A percentile compares a stretch with the other conserved stretches of the same genome.
Evolutionary conservation across 2,113 vertebrate species (phyloP).

Genomic region (Triplophysa rosa): DNA sequence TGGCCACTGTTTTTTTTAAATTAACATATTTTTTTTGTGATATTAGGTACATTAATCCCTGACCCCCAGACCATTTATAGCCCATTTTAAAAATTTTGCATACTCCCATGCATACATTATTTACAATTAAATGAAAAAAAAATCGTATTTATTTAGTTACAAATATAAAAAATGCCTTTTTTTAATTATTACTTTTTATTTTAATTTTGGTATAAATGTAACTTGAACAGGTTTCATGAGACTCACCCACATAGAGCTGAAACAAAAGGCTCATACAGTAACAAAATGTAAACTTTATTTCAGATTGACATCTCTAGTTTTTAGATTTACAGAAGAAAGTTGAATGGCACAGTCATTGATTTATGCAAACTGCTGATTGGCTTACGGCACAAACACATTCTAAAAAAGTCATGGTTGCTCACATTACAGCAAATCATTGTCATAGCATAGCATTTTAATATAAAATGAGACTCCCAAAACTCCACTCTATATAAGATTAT

Average conservation of each 20-base stretch:
- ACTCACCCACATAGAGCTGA: background rate
- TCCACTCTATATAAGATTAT: constrained; percentile 60
- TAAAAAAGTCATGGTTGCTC: constrained; percentile 2
- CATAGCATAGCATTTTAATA: constrained; percentile 59
- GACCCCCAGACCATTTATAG: no score
- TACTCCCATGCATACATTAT: no score
- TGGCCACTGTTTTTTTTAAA: background rate
- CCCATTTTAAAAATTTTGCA: no score
- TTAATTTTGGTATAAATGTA: background rate
- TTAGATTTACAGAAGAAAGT: constrained; percentile 72
- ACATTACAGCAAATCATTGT: constrained; percentile 59
- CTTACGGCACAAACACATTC: constrained; percentile 57
- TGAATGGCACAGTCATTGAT: constrained; percentile 73
- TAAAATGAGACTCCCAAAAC: constrained; percentile 53
- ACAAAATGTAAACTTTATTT: constrained; percentile 83
- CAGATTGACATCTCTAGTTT: constrained; percentile 69
- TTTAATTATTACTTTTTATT: background rate
- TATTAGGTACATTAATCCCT: background rate
- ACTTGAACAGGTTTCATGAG: background rate
- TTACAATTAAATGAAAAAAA: no score
- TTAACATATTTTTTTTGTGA: background rate
- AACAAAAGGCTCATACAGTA: constrained; percentile 53
- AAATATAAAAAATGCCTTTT: no score
- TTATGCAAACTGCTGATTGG: constrained; percentile 65
- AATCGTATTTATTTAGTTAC: no score